These are phyloP conservation scores for Phlogophora meticulosa DNA, from an alignment of 2,888 invertebrate species.

Conservation along the genomic window DNA sequence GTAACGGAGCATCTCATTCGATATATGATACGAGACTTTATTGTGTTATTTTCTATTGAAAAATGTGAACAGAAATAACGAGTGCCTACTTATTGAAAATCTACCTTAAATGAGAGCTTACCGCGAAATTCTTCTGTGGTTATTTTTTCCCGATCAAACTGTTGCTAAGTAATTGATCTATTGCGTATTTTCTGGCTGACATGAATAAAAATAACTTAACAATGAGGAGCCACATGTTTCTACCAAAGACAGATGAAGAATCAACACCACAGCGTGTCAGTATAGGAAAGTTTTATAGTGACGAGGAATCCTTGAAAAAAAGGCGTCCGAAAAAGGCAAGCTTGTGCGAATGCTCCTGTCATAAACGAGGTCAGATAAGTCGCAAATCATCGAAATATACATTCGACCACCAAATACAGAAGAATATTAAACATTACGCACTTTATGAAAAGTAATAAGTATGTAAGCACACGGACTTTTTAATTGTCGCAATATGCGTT, in stretches of 20 bases:
- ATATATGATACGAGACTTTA: conserved; percentile 8
- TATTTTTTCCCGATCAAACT: neutral
- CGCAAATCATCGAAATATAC: conserved; percentile 51
- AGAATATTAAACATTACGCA: conserved; percentile 38
- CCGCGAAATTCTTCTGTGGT: neutral
- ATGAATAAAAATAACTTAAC: neutral
- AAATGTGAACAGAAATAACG: neutral
- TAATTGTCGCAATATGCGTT: conserved; percentile 20
- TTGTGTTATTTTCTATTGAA: neutral
- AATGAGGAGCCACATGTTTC: neutral
- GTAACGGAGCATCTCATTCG: conserved; percentile 17
- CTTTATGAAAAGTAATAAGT: conserved; percentile 22
- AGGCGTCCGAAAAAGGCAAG: conserved; percentile 28
- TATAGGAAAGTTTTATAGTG: conserved; percentile 24
- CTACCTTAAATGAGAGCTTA: neutral
- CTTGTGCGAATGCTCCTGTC: conserved; percentile 21
- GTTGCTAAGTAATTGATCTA: neutral
- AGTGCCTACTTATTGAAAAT: neutral
- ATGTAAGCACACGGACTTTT: conserved; percentile 11
- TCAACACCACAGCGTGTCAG: neutral
- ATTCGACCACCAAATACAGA: conserved; percentile 45
- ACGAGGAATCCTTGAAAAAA: conserved; percentile 30
- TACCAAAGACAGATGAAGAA: neutral
- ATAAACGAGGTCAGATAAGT: conserved; percentile 45
- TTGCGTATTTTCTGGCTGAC: neutral